Base-by-base conservation (phyloP, 2,113 vertebrate species). In the Peromyscus leucopus region DNA sequence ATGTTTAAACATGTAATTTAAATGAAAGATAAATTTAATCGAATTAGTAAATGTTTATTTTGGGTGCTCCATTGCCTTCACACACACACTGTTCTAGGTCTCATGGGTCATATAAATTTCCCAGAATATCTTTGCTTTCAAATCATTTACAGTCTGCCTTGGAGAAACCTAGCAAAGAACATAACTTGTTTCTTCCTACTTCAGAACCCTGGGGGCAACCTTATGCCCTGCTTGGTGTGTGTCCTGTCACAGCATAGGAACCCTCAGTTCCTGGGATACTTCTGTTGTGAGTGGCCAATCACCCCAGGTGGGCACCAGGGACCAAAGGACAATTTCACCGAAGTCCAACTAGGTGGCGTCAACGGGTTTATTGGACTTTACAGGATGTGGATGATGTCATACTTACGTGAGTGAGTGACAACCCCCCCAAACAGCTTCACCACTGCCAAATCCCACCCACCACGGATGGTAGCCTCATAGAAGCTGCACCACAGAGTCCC, bases 11-110 rank as follows among this genome's bases (percentile, higher is more conserved):
- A 61, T 74, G 48, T 42, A 33, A 93, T 79, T 84, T 51, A 94
- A 95, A 90, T 65, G 33, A 89, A 94, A 94, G 57, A 83, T 24
- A 94, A 72, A 94, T 59, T 1, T 51, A 83, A 96, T 95, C 51
- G 65, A 93, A 28, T 78, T n/a, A 51, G 1, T 65, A 72, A 55
- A 55, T 80, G 19, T 75, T 94, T 85, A 31, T 74, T 91, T 83
- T 89, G 80, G 19, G 16, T 72, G 13, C 33, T 72, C 15, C 94
- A 48, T 28, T 55, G 59, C 42, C 12, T 83, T 11, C 17, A 86
- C 21, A 90, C 39, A 55, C 51, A 55, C 48, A 63, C 39, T 86
- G 10, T 71, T 26, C 24, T 36, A 71, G 79, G 22, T 86, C 85
- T 88, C 51, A 88, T 19, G 36, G 61, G 7, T 67, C 65, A 87